Conservation (phyloP, 2,797 vertebrate species). For the Silurus lanzhouensis region DNA sequence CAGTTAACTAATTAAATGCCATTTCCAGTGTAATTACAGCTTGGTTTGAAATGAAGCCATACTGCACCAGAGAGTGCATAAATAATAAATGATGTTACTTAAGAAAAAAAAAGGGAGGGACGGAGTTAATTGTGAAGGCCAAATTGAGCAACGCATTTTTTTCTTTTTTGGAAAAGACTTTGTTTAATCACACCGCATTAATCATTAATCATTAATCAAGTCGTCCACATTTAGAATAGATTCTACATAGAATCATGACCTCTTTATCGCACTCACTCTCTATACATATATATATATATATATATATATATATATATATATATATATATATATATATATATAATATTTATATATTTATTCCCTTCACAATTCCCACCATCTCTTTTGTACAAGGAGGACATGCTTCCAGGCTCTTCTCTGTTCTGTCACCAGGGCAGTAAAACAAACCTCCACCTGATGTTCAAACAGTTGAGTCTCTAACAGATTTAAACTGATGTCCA, state of each 20-base stretch:
- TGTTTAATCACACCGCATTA: conserved; percentile 30
- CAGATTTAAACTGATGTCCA: no score
- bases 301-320: not conserved
- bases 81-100: conserved; percentile 50
- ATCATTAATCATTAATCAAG: conserved; percentile 10
- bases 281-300: not conserved
- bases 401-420: no score
- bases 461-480: no score
- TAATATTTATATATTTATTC: no score
- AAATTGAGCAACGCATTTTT: conserved; percentile 35
- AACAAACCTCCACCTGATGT: no score
- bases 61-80: conserved; percentile 27
- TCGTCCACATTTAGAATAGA: not conserved
- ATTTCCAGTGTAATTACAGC: conserved; percentile 61
- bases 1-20: conserved; percentile 64
- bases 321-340: not conserved
- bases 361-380: no score
- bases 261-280: not conserved
- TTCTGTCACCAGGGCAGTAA: no score
- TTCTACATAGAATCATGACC: not conserved
- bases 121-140: conserved; percentile 27
- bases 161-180: conserved; percentile 38
- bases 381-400: no score
- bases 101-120: conserved; percentile 23
- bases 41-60: conserved; percentile 48